Base-by-base conservation (phyloP, 2,888 invertebrate genomes). In the Ennomos erosarius region DNA sequence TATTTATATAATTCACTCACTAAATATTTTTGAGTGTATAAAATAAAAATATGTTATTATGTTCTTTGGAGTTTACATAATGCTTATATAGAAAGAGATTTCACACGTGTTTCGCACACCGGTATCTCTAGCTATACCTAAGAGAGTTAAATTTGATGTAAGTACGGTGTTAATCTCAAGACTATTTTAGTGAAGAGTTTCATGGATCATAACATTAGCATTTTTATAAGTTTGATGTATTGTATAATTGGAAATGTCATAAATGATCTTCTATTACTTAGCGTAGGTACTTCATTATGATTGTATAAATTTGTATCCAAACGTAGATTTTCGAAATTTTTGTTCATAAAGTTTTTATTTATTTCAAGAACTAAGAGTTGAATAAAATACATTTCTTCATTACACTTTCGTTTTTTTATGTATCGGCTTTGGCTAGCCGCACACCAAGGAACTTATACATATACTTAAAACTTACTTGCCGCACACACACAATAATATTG, bases 301-400 rank as follows among this genome's bases (percentile, higher is more conserved):
- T 78, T 80, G 76, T 75, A 69, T 79, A 80, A 78, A 84, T 76
- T 74, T 81, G 75, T 82, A 79, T 74, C 73, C 73, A 76, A 26
- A 73, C 66, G 67, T 78, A 81, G 77, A 70, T 75, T 70, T 80
- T 78, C 75, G 74, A 74, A 80, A 79, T 69, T 70, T 75, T 85
- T 81, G 79, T 84, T 85, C 79, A 78, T 80, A 78, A 79, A 76
- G 70, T 79, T 82, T 81, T 86, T 84, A 87, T 88, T 89, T 89
- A 84, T 82, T 69, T 64, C 68, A 59, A 62, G 62, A 67, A 54
- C 51, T 68, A 67, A 62, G 68, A 68, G 64, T 71, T 73, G 55
- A 71, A 69, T 73, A 69, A 70, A 72, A 69, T 50, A 69, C 63
- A 66, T 68, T 70, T 72, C 69, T 67, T 69, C 67, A 68, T 69